Base-by-base conservation (phyloP, 2,797 vertebrate species). In the Coccyzus lansbergi region DNA sequence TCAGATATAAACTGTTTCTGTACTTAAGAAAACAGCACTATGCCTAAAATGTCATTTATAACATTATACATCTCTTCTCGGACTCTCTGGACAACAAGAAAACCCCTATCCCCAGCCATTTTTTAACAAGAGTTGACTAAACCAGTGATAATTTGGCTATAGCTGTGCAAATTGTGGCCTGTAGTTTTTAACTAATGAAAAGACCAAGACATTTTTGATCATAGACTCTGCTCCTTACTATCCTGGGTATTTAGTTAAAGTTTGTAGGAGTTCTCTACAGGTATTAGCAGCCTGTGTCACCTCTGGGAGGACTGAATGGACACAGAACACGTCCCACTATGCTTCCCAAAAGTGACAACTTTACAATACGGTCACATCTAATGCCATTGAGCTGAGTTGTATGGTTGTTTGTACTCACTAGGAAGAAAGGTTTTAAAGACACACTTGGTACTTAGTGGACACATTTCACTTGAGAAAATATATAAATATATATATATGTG, bases 1-100 rank as follows among this genome's bases (percentile, higher is more conserved):
- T 85, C 58, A 52, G 76, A 87, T 58, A 62, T 14, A 79, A 78
- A 81, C 10, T 22, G 20, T 55, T 86, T 68, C 25, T 68, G 55
- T 65, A 34, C 34, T 92, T 69, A 81, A 44, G 58, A 93, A 59
- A 55, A 15, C 21, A 80, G 38, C 24, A 55, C 16, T 75, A 19
- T 63, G 58, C 28, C 72, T 71, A 74, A 93, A 93, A 93, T 81
- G 62, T 71, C 20, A 83, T 75, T 88, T 80, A 65, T 19, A 80
- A 34, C 5, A 0, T 65, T 3, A 4, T 51, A 29, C 40, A 9
- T 46, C 59, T 86, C 88, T 70, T 86, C 56, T 11, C 49, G 48
- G 28, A 86, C 46, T 75, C 49, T 82, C 48, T 26, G 22, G 22
- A 80, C 48, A 85, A 69, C 38, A 59, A 0, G 3, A 92, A 83